Percentiles rank a stretch among this genome's conserved stretches.
Evolutionary conservation across 1,140 invertebrate genomes (phyloP).

Genomic region (Drosophila tropicalis): DNA sequence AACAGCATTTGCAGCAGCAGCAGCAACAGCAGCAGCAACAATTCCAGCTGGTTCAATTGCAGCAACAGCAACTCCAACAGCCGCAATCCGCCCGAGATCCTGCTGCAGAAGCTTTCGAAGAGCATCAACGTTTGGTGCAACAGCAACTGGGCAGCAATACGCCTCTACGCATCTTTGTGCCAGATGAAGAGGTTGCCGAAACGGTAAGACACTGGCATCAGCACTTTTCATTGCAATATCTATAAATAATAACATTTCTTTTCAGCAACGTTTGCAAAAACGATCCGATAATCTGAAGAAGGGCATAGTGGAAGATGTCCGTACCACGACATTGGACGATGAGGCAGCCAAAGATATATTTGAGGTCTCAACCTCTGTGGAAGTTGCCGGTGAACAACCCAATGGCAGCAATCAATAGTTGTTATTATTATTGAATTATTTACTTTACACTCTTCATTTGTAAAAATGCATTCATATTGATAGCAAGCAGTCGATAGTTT

Average conservation of each 20-base stretch:
- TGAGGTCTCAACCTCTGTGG: constrained; percentile 77
- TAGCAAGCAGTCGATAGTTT: constrained; percentile 71
- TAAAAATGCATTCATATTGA: constrained; percentile 62
- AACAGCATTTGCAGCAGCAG: constrained; percentile 30
- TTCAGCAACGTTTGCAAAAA: constrained; percentile 65
- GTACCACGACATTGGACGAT: constrained; percentile 25
- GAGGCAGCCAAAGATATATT: constrained; percentile 63
- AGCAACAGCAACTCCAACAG: constrained; percentile 45
- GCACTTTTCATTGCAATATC: neutral
- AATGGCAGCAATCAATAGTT: constrained; percentile 54
- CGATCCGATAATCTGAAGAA: constrained; percentile 67
- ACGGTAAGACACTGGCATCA: constrained; percentile 34
- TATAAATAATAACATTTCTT: neutral
- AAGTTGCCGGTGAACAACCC: constrained; percentile 63
- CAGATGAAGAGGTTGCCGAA: constrained; percentile 87
- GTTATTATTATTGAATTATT: constrained; percentile 50
- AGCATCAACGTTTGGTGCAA: constrained; percentile 76
- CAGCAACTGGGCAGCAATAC: constrained; percentile 73
- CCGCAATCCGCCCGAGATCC: constrained; percentile 49
- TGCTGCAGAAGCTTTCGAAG: constrained; percentile 66
- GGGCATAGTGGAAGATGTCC: constrained; percentile 52
- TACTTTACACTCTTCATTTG: constrained; percentile 62
- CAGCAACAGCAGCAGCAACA: constrained; percentile 37
- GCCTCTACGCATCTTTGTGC: constrained; percentile 77
- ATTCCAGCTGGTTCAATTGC: constrained; percentile 51